A percentile compares a stretch with the other conserved stretches of the same genome.
These are phyloP conservation scores for Pica pica DNA, from an alignment of 2,113 vertebrate genomes.

Conservation along the genomic window DNA sequence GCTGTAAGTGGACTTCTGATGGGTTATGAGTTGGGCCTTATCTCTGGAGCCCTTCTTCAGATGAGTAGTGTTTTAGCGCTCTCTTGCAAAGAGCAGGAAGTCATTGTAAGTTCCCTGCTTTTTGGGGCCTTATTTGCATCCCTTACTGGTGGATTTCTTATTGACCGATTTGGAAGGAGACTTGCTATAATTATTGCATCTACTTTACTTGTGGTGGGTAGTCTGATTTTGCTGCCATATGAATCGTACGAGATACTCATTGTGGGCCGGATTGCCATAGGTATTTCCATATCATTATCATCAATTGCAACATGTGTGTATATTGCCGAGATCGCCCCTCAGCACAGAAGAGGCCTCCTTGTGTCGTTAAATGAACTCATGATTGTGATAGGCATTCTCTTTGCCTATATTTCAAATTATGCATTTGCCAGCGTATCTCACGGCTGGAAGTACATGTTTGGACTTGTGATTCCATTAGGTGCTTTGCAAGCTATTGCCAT, in stretches of 20 bases:
- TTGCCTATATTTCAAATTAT: slow-evolving; percentile 90
- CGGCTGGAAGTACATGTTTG: slow-evolving; percentile 92
- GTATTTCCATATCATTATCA: slow-evolving; percentile 88
- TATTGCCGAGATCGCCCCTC: slow-evolving; percentile 90
- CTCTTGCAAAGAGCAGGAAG: slow-evolving; percentile 87
- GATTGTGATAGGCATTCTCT: slow-evolving; percentile 89
- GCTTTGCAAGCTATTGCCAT: slow-evolving; percentile 82
- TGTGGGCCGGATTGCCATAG: slow-evolving; percentile 82
- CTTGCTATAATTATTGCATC: slow-evolving; percentile 84
- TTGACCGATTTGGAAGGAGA: slow-evolving; percentile 89
- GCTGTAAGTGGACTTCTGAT: slow-evolving; percentile 90
- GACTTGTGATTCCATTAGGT: slow-evolving; percentile 84
- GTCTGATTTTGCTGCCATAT: slow-evolving; percentile 72
- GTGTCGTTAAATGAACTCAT: slow-evolving; percentile 92
- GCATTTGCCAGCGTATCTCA: slow-evolving; percentile 75
- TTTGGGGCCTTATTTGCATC: slow-evolving; percentile 88
- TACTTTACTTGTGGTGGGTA: slow-evolving; percentile 80
- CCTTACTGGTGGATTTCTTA: slow-evolving; percentile 82
- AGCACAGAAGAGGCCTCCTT: slow-evolving; percentile 85
- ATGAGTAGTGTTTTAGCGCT: slow-evolving; percentile 80
- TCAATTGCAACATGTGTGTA: slow-evolving; percentile 90
- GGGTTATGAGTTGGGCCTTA: slow-evolving; percentile 91
- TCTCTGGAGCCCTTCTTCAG: slow-evolving; percentile 92
- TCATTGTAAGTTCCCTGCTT: slow-evolving; percentile 87
- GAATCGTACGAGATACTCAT: slow-evolving; percentile 78